A percentile compares a stretch with the other conserved stretches of the same genome.
These are phyloP conservation scores for Sigmodon hispidus DNA, from an alignment of 2,113 vertebrate species.

Conservation along the genomic window DNA sequence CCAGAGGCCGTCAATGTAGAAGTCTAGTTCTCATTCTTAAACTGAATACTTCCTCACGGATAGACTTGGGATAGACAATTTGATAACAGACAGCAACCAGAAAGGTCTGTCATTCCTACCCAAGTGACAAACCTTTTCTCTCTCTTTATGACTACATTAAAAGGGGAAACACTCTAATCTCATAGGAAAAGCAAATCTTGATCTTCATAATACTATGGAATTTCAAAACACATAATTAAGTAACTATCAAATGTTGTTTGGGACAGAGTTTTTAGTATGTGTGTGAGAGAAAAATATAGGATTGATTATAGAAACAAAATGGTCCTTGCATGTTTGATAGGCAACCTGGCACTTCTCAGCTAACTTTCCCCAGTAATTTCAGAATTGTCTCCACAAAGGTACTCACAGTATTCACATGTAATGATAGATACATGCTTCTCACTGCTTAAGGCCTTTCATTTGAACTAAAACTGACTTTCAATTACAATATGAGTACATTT, in stretches of 20 bases:
- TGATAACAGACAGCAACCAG: fast-evolving
- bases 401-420: not conserved
- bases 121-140: not conserved
- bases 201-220: not conserved
- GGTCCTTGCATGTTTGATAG: not conserved
- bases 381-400: not conserved
- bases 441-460: not conserved
- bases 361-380: not conserved
- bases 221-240: not conserved
- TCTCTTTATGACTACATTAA: not conserved
- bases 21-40: not conserved
- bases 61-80: not conserved
- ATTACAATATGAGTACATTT: not conserved
- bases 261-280: not conserved
- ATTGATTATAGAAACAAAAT: not conserved
- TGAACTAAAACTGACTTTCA: not conserved
- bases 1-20: too few species aligned
- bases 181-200: not conserved
- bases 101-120: not conserved
- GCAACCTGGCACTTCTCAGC: too few species aligned
- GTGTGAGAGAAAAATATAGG: not conserved
- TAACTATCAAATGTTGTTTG: not conserved
- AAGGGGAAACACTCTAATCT: not conserved
- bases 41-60: not conserved
- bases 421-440: not conserved